Percentiles rank a stretch among this genome's conserved stretches.
Evolutionary conservation across 2,113 vertebrate species (phyloP).

Genomic region (Amazona guildingii): DNA sequence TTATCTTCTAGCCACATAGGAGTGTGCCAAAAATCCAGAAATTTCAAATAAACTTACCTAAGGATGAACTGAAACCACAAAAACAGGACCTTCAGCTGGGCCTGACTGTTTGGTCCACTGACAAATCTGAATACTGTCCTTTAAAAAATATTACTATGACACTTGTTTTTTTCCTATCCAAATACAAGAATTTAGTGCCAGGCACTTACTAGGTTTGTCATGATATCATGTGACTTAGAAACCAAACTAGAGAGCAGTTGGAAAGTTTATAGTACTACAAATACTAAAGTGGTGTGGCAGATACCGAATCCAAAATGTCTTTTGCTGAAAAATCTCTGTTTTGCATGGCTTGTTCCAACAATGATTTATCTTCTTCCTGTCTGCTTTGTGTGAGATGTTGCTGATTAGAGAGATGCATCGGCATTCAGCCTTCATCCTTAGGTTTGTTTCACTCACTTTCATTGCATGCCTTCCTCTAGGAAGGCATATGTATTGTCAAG

Average conservation of each 20-base stretch:
- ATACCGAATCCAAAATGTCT: background rate
- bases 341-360: background rate
- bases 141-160: background rate
- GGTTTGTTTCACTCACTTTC: background rate
- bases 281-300: background rate
- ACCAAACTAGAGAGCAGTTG: background rate
- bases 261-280: background rate
- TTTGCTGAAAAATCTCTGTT: background rate
- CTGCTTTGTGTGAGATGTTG: background rate
- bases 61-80: background rate
- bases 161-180: background rate
- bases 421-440: background rate
- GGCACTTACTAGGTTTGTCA: background rate
- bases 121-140: background rate
- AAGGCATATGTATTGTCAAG: background rate
- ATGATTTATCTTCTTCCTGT: background rate
- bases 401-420: background rate
- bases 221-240: background rate
- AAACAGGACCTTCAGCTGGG: background rate
- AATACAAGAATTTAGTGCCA: background rate
- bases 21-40: background rate
- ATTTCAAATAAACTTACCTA: background rate
- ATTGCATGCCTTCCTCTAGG: background rate
- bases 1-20: background rate
- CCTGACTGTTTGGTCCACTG: background rate